Percentiles rank a stretch among this genome's conserved stretches.
phyloP scores from a whole-genome alignment of 2,113 vertebrate genomes.

The Sciurus niger region DNA sequence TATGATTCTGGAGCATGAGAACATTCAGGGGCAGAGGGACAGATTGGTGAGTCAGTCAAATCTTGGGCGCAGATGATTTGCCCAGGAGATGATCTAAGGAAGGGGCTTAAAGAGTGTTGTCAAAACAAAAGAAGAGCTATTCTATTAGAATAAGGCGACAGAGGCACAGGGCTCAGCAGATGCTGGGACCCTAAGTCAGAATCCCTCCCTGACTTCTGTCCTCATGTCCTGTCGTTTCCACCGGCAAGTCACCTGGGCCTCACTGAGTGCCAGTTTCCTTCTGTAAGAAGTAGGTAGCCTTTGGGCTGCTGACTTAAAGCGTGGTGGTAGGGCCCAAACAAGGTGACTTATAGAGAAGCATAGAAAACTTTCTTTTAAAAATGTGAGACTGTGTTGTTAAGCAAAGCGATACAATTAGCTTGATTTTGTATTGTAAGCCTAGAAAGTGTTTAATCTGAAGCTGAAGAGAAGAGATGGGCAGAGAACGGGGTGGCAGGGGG shows the following conservation, averaged over 20 bases:
- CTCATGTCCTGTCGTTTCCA: background rate
- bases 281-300: background rate
- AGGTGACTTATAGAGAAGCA: background rate
- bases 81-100: background rate
- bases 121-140: background rate
- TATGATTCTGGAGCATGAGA: background rate
- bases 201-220: background rate
- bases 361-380: constrained; percentile 14
- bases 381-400: background rate
- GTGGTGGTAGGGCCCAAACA: background rate
- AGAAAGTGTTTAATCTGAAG: background rate
- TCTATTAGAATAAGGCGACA: background rate
- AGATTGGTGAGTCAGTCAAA: background rate
- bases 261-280: background rate
- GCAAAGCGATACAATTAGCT: background rate
- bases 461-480: background rate
- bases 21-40: background rate
- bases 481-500: background rate
- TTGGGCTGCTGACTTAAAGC: background rate
- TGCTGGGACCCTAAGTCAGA: background rate
- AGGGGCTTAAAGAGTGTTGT: background rate
- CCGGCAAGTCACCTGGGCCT: background rate
- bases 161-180: background rate
- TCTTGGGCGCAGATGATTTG: background rate
- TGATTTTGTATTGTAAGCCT: background rate